A percentile compares a stretch with the other conserved stretches of the same genome.
These are phyloP conservation scores for Philhelius pedissequus DNA, from an alignment of 2,888 invertebrate genomes.

Conservation along the genomic window DNA sequence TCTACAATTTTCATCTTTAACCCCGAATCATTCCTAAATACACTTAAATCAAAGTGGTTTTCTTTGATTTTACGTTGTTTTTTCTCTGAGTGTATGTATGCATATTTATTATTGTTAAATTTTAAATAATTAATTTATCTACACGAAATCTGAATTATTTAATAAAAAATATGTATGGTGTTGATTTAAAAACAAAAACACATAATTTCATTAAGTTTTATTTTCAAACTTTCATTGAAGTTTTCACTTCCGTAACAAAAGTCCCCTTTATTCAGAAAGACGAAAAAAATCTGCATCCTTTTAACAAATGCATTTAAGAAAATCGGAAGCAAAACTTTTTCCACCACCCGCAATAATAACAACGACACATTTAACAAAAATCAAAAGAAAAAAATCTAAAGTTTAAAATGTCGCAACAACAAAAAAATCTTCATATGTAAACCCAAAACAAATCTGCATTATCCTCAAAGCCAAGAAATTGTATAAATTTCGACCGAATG, in stretches of 20 bases:
- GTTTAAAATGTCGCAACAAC: background rate
- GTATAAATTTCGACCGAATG: slow-evolving; percentile 13
- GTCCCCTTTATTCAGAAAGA: too few relatives aligned
- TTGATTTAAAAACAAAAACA: background rate
- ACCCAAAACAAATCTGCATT: slow-evolving; percentile 19
- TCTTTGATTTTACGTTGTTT: too few relatives aligned
- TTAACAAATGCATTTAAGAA: background rate
- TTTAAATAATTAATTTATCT: too few relatives aligned
- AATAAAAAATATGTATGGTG: too few relatives aligned
- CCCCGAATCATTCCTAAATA: too few relatives aligned
- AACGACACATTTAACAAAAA: background rate
- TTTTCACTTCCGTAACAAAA: background rate
- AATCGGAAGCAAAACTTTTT: background rate
- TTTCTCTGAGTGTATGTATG: too few relatives aligned
- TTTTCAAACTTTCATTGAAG: background rate
- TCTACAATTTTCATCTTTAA: too few relatives aligned
- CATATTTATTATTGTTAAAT: too few relatives aligned
- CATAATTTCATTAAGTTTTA: background rate
- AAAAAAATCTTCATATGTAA: background rate
- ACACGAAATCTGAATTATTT: too few relatives aligned
- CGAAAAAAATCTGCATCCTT: background rate
- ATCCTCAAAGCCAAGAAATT: slow-evolving; percentile 13
- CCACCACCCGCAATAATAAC: background rate
- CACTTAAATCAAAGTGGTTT: too few relatives aligned
- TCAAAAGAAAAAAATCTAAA: background rate